phyloP scores from a whole-genome alignment of 2,797 vertebrate species.

The Scleropages formosus region DNA sequence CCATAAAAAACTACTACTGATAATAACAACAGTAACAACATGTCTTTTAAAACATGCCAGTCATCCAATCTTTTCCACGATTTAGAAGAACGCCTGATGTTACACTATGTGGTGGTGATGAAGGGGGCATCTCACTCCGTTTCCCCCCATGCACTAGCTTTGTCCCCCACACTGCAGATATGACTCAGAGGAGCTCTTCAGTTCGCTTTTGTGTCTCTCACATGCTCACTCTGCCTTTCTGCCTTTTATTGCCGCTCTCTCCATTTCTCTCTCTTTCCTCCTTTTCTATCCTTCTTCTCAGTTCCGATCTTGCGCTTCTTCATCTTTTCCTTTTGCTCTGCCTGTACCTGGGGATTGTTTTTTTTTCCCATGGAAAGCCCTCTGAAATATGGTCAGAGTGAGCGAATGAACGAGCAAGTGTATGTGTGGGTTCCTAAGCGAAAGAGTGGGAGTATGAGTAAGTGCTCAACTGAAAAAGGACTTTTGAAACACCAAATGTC shows the following conservation, averaged over 20 bases:
- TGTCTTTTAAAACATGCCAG: too few species aligned
- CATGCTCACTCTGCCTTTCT: neutral
- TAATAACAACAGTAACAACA: too few species aligned
- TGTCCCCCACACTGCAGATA: conserved; percentile 20
- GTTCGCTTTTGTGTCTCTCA: conserved; percentile 28
- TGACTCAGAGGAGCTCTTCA: conserved; percentile 36
- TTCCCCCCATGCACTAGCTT: neutral
- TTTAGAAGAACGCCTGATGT: too few species aligned
- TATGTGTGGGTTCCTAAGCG: neutral
- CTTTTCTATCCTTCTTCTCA: neutral
- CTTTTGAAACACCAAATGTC: neutral
- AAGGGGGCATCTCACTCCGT: conserved; percentile 9
- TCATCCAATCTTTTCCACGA: too few species aligned
- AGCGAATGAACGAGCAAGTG: neutral
- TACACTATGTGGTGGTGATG: neutral
- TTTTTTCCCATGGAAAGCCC: neutral
- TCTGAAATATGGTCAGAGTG: neutral
- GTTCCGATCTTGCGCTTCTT: neutral
- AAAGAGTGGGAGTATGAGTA: neutral
- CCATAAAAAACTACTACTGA: too few species aligned
- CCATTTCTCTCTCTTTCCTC: conserved; percentile 16
- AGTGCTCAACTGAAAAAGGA: neutral
- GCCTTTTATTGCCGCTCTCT: neutral
- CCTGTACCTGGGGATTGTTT: neutral
- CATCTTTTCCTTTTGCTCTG: neutral